Percentiles rank a stretch among this genome's conserved stretches.
These are phyloP conservation scores for Xenopus laevis DNA, from an alignment of 2,113 vertebrate species.

Conservation along the genomic window DNA sequence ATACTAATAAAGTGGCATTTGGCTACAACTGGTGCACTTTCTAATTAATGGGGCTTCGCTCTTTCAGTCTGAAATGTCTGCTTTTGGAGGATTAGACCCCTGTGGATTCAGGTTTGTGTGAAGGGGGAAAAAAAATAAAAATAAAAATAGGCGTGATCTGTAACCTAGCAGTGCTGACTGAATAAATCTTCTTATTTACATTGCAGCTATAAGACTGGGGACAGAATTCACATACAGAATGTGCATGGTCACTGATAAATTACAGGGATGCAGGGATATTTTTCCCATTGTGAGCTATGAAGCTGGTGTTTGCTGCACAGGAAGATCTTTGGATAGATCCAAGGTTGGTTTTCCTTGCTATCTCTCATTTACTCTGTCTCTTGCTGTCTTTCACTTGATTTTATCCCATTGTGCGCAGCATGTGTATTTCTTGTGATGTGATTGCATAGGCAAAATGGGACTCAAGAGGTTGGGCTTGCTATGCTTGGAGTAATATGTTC, in stretches of 20 bases:
- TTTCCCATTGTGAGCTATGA: slow-evolving; percentile 1
- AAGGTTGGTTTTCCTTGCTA: slow-evolving; percentile 24
- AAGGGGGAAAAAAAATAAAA: slow-evolving; percentile 62
- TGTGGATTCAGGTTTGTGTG: slow-evolving; percentile 61
- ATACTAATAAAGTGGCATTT: slow-evolving; percentile 81
- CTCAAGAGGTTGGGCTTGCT: slow-evolving; percentile 27
- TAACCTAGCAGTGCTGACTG: slow-evolving; percentile 19
- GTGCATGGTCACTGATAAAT: slow-evolving; percentile 8
- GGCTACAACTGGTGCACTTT: slow-evolving; percentile 75
- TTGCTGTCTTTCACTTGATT: slow-evolving; percentile 36
- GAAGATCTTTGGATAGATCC: slow-evolving; percentile 19
- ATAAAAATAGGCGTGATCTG: slow-evolving; percentile 42
- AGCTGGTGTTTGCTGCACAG: slow-evolving; percentile 4
- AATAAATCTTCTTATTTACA: slow-evolving; percentile 32
- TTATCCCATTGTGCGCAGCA: slow-evolving; percentile 43
- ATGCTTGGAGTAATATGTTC: slow-evolving; percentile 33
- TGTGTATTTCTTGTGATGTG: slow-evolving; percentile 45
- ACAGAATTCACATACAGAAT: slow-evolving; percentile 26
- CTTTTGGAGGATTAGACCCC: slow-evolving; percentile 72
- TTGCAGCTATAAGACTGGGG: slow-evolving; percentile 25
- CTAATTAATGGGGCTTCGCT: slow-evolving; percentile 74
- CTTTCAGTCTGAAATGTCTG: slow-evolving; percentile 76
- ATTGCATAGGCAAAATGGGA: slow-evolving; percentile 44
- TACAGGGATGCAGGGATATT: neutral
- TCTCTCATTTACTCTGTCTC: slow-evolving; percentile 11